Percentiles rank a stretch among this genome's conserved stretches.
phyloP scores from a whole-genome alignment of 2,113 vertebrate genomes.

The Holacanthus passer region DNA sequence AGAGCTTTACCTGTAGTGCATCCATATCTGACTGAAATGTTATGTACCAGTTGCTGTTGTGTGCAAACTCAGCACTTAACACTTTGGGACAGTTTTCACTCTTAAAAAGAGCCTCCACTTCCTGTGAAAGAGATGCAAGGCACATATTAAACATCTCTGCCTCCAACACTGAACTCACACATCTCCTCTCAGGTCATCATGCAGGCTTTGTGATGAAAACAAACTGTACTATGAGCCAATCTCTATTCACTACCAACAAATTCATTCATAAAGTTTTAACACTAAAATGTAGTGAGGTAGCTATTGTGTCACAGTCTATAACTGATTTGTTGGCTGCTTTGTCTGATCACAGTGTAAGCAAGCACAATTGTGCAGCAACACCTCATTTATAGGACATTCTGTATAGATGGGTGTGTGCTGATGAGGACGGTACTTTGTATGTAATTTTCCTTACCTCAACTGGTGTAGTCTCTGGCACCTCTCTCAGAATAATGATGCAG shows the following conservation, averaged over 20 bases:
- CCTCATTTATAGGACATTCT: not conserved
- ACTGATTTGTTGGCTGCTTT: not conserved
- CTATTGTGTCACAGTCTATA: not conserved
- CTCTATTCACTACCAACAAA: not conserved
- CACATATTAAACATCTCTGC: slow-evolving; percentile 16
- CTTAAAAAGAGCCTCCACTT: slow-evolving; percentile 95
- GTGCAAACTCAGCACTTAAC: slow-evolving; percentile 97
- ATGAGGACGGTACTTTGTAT: not conserved
- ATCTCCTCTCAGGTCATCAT: not conserved
- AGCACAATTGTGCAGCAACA: not conserved
- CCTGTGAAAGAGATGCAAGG: slow-evolving; percentile 79
- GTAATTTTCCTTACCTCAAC: slow-evolving; percentile 87
- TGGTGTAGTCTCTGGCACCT: slow-evolving; percentile 96
- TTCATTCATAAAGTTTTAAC: not conserved
- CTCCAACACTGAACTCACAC: not conserved
- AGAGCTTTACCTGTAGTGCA: slow-evolving; percentile 90
- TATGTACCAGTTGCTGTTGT: slow-evolving; percentile 99
- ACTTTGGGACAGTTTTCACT: slow-evolving; percentile 95
- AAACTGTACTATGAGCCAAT: not conserved
- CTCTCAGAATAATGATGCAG: slow-evolving; percentile 96
- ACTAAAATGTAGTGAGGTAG: not conserved
- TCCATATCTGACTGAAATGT: slow-evolving; percentile 98
- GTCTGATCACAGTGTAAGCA: not conserved
- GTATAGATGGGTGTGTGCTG: not conserved
- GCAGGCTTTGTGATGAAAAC: not conserved